Evolutionary conservation across 2,797 vertebrate species (phyloP), one percentile per base, ranked within the genome.

Genomic region (Etheostoma perlongum): DNA sequence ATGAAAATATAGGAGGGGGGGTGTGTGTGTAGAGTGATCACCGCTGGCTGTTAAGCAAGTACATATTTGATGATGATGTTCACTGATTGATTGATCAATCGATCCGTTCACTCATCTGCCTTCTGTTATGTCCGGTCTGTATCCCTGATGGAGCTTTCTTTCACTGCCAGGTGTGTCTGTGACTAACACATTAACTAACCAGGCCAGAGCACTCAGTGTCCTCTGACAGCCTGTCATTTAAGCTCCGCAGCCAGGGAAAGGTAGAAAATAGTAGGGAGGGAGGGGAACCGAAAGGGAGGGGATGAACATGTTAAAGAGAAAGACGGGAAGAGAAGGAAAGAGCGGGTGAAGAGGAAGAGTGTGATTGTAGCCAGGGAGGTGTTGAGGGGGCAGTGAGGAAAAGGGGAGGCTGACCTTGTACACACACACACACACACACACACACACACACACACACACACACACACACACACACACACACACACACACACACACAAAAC

Each of bases 121-220:
- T 52, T 61, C 55, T 61, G 65, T 69, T 74, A 64, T 80, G 74
- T 65, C 15, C 48, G 65, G 55, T 71, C 67, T 60, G 11, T 44
- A 76, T 73, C 65, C 30, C 76, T 63, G 73, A 74, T 66, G 70
- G 70, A 21, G 72, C 78, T 78, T 61, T 75, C 57, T 72, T 67
- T 76, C 57, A 30, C 57, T 78, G 79, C 71, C 90, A 89, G 89
- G 86, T 90, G 88, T 78, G 83, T 88, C 89, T 90, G 82, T 88
- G 87, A 90, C 91, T 75, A 82, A 91, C 88, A 81, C 88, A 85
- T 88, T 87, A 90, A 86, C 86, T 82, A 81, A 87, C 77, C 88
- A 66, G 86, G 83, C 82, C 76, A 57, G 74, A 83, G 76, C 74
- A 66, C 83, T 77, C 70, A 60, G 76, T 78, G 88, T 81, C 76